phyloP scores from a whole-genome alignment of 2,797 vertebrate genomes.

The Crax fasciolata region DNA sequence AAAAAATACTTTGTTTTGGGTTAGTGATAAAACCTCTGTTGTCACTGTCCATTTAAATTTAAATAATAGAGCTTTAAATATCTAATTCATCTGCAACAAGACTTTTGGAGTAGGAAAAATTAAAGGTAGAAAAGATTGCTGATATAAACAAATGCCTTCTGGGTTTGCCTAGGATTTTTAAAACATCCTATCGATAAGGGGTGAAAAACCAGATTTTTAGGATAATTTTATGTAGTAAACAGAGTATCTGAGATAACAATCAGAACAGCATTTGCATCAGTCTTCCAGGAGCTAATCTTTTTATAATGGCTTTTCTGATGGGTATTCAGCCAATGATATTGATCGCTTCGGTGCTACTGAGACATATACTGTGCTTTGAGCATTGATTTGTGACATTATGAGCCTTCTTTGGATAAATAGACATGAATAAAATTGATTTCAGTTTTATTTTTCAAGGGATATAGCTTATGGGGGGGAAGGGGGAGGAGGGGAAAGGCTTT shows the following conservation, averaged over 20 bases:
- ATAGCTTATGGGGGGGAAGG: not conserved
- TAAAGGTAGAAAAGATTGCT: not conserved
- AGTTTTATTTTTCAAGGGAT: constrained; percentile 8
- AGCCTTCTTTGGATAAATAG: not conserved
- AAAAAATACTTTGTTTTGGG: not conserved
- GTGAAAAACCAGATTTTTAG: not conserved
- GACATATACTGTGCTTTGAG: not conserved
- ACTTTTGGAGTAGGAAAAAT: not conserved
- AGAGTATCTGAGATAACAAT: not conserved
- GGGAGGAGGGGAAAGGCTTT: not conserved
- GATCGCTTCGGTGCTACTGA: constrained; percentile 12
- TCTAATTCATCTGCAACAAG: not conserved
- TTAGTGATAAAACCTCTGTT: not conserved
- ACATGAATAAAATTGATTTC: not conserved
- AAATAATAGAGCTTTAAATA: not conserved
- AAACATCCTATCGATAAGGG: not conserved
- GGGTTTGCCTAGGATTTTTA: not conserved
- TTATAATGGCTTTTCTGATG: not conserved
- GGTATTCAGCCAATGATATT: not conserved
- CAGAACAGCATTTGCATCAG: not conserved
- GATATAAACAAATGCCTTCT: not conserved
- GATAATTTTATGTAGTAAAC: not conserved
- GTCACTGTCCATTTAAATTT: not conserved
- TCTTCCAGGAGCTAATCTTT: not conserved
- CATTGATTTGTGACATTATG: not conserved